Evolutionary conservation across 1,140 invertebrate genomes (phyloP).

Genomic region (Bombus impatiens): DNA sequence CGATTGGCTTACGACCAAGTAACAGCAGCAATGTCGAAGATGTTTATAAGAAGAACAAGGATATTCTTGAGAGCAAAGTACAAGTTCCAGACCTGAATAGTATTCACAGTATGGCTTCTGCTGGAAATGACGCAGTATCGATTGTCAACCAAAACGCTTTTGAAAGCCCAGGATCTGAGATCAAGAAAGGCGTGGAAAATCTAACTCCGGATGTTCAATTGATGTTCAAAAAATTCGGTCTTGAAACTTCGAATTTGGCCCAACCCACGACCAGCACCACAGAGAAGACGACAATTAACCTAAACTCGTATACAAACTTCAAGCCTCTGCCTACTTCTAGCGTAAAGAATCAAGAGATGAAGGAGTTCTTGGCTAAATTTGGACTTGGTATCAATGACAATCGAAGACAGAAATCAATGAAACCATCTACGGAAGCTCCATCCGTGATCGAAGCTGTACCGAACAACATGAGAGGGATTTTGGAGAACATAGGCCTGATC

Average conservation of each 20-base stretch:
- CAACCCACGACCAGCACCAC: conserved; percentile 65
- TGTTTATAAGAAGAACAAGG: conserved; percentile 50
- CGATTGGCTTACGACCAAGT: conserved; percentile 74
- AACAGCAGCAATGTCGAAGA: conserved; percentile 49
- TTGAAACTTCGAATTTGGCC: conserved; percentile 64
- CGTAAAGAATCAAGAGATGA: conserved; percentile 83
- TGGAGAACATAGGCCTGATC: conserved; percentile 83
- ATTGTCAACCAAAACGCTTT: conserved; percentile 73
- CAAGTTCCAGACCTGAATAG: conserved; percentile 54
- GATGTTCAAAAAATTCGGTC: conserved; percentile 78
- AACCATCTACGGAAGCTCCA: conserved; percentile 32
- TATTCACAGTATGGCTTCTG: conserved; percentile 28
- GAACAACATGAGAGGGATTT: conserved; percentile 81
- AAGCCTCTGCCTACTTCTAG: conserved; percentile 83
- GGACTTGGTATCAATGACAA: conserved; percentile 79
- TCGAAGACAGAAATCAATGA: conserved; percentile 76
- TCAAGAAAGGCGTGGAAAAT: conserved; percentile 75
- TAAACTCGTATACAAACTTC: conserved; percentile 83
- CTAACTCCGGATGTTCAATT: conserved; percentile 77
- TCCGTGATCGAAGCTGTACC: conserved; percentile 81
- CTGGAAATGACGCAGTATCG: conserved; percentile 47
- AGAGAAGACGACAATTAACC: conserved; percentile 46
- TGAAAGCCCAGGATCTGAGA: conserved; percentile 53
- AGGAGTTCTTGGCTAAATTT: conserved; percentile 83
- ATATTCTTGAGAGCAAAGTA: conserved; percentile 50